Percentiles rank a stretch among this genome's conserved stretches.
Evolutionary conservation across 2,888 invertebrate genomes (phyloP).

Genomic region (Cerceris rybyensis): DNA sequence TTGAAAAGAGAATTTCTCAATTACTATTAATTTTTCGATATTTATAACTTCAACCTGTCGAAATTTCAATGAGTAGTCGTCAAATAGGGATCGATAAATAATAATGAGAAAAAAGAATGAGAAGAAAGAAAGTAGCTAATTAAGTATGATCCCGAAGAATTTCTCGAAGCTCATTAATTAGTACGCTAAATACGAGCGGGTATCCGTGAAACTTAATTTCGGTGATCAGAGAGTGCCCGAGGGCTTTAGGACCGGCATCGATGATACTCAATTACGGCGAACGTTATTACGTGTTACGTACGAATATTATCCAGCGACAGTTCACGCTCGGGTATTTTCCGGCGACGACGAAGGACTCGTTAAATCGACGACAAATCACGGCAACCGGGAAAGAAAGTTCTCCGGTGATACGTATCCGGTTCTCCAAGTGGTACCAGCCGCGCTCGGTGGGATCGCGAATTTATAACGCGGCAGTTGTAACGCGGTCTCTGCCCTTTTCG

Average conservation of each 20-base stretch:
- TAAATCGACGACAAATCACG: conserved; percentile 4
- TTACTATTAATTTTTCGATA: no score
- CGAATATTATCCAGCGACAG: conserved; percentile 4
- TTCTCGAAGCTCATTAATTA: background rate
- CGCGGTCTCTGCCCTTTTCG: background rate
- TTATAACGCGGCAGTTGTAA: background rate
- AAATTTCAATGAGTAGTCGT: no score
- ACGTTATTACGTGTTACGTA: conserved; percentile 1
- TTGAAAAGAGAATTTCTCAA: no score
- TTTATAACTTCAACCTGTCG: no score
- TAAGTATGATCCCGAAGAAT: no score
- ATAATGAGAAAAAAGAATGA: no score
- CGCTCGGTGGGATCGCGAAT: background rate
- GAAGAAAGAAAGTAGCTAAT: no score
- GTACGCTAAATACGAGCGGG: conserved; percentile 3
- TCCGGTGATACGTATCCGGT: conserved; percentile 2
- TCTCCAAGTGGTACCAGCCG: background rate
- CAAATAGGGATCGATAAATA: no score
- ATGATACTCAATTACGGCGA: conserved; percentile 4
- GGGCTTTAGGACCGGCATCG: background rate
- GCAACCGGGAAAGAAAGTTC: background rate
- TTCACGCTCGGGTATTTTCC: background rate
- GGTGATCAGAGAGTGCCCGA: background rate
- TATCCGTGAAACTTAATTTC: conserved; percentile 2
- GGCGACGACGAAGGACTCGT: background rate